Evolutionary conservation across 2,797 vertebrate species (phyloP).

Genomic region (Ara ararauna): DNA sequence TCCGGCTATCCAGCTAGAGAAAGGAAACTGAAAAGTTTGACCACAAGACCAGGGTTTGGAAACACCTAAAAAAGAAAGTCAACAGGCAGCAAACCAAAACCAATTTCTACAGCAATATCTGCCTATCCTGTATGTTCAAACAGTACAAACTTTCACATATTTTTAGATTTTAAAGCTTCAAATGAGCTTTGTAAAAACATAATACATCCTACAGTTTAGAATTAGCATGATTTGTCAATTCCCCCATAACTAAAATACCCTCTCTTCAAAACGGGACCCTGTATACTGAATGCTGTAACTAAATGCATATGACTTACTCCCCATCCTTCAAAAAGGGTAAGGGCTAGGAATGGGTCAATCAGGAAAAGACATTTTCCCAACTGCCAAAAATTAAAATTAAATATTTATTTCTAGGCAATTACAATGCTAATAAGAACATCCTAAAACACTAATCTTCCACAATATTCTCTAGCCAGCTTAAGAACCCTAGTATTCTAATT

Average conservation of each 20-base stretch:
- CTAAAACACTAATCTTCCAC: not conserved
- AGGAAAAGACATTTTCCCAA: not conserved
- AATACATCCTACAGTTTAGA: not conserved
- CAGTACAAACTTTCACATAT: not conserved
- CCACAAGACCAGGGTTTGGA: not conserved
- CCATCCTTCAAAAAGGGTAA: not conserved
- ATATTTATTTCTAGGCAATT: not conserved
- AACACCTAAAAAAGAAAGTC: not conserved
- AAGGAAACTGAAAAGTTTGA: not conserved
- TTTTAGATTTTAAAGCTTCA: not conserved
- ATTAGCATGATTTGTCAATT: not conserved
- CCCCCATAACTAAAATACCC: not conserved
- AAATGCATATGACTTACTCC: not conserved
- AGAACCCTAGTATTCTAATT: not conserved
- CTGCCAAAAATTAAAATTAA: not conserved
- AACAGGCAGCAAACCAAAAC: not conserved
- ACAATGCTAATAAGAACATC: not conserved
- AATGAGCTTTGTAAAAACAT: not conserved
- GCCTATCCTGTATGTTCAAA: not conserved
- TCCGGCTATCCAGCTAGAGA: not conserved
- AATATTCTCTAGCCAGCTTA: not conserved
- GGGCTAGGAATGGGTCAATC: not conserved
- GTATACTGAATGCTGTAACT: not conserved
- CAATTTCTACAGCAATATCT: not conserved
- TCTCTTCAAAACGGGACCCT: not conserved